Conservation (phyloP, 2,888 invertebrate genomes). For the Neoscelio sp. region DNA sequence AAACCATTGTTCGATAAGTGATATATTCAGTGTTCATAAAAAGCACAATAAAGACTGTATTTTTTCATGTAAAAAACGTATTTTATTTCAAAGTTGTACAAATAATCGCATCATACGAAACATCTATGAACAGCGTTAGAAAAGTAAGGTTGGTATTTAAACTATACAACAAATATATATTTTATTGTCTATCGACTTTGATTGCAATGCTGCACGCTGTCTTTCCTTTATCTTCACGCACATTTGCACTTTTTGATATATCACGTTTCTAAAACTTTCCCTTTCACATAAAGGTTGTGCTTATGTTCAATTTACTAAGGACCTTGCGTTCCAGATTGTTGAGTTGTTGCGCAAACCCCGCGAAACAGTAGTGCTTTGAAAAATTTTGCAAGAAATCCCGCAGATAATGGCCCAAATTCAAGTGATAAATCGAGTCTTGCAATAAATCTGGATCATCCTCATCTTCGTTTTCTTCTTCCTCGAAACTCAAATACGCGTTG, state of each 20-base stretch:
- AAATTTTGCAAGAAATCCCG: conserved; percentile 87
- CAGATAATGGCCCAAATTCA: conserved; percentile 87
- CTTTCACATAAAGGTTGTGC: conserved; percentile 49
- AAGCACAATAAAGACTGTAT: conserved; percentile 18
- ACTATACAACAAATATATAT: conserved; percentile 14
- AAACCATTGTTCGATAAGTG: no score
- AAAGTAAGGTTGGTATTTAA: conserved; percentile 32
- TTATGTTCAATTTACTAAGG: conserved; percentile 80
- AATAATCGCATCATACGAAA: conserved; percentile 11
- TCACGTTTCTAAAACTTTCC: conserved; percentile 8
- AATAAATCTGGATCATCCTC: conserved; percentile 85
- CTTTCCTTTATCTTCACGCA: not conserved
- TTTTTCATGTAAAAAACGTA: conserved; percentile 42
- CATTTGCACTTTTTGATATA: conserved; percentile 32
- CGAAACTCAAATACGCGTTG: conserved; percentile 67
- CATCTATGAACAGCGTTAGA: conserved; percentile 41
- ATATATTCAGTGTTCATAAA: no score
- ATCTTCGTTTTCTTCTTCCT: conserved; percentile 79
- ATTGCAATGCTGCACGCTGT: not conserved
- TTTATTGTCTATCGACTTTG: conserved; percentile 46
- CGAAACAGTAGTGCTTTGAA: conserved; percentile 86
- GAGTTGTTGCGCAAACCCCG: conserved; percentile 86
- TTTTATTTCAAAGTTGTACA: conserved; percentile 41
- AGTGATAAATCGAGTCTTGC: conserved; percentile 86
- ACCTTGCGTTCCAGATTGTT: conserved; percentile 85